Percentiles rank a stretch among this genome's conserved stretches.
Conservation (phyloP, 2,888 invertebrate genomes). For the Drosophila fulvimacula region DNA sequence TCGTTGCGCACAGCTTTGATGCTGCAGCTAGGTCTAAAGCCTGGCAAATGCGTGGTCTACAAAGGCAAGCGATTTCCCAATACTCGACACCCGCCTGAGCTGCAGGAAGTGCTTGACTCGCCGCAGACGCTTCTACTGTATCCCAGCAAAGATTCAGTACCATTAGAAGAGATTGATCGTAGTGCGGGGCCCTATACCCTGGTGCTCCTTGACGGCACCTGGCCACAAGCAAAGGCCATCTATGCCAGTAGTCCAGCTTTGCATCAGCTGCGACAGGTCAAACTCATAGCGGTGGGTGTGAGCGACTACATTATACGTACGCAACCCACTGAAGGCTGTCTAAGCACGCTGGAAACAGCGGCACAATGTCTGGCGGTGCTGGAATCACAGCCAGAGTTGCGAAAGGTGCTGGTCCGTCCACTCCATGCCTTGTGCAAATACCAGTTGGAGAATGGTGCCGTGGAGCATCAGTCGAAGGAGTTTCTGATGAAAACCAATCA, state of each 20-base stretch:
- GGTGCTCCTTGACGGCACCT: constrained; percentile 96
- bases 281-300: constrained; percentile 89
- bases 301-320: constrained; percentile 97
- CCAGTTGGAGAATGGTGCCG: constrained; percentile 96
- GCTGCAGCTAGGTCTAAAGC: constrained; percentile 90
- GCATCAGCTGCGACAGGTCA: constrained; percentile 91
- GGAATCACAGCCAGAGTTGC: constrained; percentile 88
- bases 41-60: constrained; percentile 89
- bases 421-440: constrained; percentile 93
- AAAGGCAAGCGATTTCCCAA: constrained; percentile 93
- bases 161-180: constrained; percentile 86
- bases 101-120: constrained; percentile 89
- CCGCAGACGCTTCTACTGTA: constrained; percentile 89
- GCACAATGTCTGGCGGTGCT: constrained; percentile 88
- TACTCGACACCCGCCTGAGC: constrained; percentile 85
- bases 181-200: constrained; percentile 87
- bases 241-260: constrained; percentile 92
- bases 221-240: constrained; percentile 97
- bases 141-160: constrained; percentile 91
- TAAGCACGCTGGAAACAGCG: constrained; percentile 90
- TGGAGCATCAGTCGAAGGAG: constrained; percentile 96
- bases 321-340: constrained; percentile 95
- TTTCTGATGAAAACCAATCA: constrained; percentile 91
- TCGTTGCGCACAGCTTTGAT: constrained; percentile 95
- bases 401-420: constrained; percentile 90